Percentiles rank a stretch among this genome's conserved stretches.
These are phyloP conservation scores for Synanthedon formicaeformis DNA, from an alignment of 2,888 invertebrate species.

Conservation along the genomic window DNA sequence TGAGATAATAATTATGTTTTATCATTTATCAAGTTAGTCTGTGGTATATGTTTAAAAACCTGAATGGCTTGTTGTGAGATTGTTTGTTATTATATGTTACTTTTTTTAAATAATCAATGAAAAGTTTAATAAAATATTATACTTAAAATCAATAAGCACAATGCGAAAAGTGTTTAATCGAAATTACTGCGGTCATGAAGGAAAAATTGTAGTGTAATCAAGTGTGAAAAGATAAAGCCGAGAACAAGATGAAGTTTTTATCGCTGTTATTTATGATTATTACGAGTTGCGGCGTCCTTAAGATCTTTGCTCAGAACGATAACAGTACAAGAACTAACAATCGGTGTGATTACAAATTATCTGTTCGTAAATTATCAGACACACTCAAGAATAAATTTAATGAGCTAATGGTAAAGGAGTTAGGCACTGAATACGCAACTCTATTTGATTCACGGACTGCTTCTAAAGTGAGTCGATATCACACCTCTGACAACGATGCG, in stretches of 20 bases:
- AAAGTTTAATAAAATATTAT: not conserved
- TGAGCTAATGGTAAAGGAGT: conserved; percentile 51
- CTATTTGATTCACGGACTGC: conserved; percentile 50
- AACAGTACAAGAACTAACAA: conserved; percentile 41
- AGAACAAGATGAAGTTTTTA: conserved; percentile 51
- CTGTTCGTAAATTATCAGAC: conserved; percentile 43
- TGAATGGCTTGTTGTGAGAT: not conserved
- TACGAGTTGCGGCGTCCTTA: conserved; percentile 24
- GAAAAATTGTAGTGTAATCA: conserved; percentile 5
- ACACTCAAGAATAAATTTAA: conserved; percentile 44
- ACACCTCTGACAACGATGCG: conserved; percentile 39
- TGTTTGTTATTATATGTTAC: not conserved
- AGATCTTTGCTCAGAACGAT: conserved; percentile 41
- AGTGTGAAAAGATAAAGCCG: conserved; percentile 31
- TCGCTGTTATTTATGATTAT: conserved; percentile 43
- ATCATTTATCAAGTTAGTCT: too few species aligned
- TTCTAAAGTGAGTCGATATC: conserved; percentile 47
- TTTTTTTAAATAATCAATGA: not conserved
- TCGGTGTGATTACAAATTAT: conserved; percentile 47
- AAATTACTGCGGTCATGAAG: not conserved
- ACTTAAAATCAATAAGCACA: not conserved
- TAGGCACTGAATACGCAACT: conserved; percentile 50
- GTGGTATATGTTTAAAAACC: too few species aligned
- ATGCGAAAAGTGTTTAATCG: not conserved
- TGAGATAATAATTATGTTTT: too few species aligned